Evolutionary conservation across 2,113 vertebrate species (phyloP), one percentile per base, ranked within the genome.

Genomic region (Monopterus albus): DNA sequence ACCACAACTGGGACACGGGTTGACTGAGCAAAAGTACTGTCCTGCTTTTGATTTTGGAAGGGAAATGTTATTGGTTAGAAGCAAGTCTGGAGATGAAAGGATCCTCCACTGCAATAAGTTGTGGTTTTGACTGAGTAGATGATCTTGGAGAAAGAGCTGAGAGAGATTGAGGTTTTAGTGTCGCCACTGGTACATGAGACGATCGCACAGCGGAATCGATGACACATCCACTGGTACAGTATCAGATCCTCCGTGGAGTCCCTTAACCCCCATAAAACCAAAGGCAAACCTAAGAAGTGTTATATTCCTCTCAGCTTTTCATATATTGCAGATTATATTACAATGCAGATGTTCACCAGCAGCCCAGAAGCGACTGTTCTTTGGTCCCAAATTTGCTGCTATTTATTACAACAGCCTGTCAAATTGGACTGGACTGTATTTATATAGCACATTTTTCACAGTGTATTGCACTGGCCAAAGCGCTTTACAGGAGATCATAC

Each of bases 31-130:
- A 47, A 70, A 74, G 66, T 42, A 9, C 6, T 35, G 42, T 56
- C 59, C 71, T 82, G 79, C 50, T 87, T 86, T 74, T 67, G 26
- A 88, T 86, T 82, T 56, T 39, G 25, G 45, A 63, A 46, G 61
- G 55, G 31, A 75, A 49, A 65, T 45, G 53, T 78, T 31, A 45
- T 26, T 43, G 81, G 78, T 78, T 67, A 50, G 63, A n/a, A 70
- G 31, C 35, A 25, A 49, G 65, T 39, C 43, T 21, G 15, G 7
- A 77, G 70, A 84, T 72, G 52, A 79, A 85, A 76, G 47, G 74
- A 64, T 72, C 60, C 50, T 85, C 57, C 21, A 2, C 26, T 6
- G 40, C 69, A 75, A 9, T 42, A 38, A 73, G 66, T n/a, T 52
- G 73, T 0, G 38, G 81, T 46, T 82, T 72, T 21, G 56, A 72